phyloP scores from a whole-genome alignment of 2,888 invertebrate species.

The Tachystola acroxantha region DNA sequence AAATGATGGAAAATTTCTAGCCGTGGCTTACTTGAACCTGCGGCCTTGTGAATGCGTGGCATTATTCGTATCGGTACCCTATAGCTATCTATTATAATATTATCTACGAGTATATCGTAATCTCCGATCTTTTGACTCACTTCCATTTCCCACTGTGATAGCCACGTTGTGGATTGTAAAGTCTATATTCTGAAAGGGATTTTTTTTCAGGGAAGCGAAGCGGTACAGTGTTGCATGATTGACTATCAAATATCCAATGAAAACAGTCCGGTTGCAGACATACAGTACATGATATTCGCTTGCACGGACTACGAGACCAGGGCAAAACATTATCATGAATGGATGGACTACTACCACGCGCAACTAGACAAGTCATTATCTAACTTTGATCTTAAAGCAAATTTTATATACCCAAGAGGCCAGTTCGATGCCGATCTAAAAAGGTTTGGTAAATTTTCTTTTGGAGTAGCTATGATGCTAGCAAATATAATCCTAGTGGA shows the following conservation, averaged over 20 bases:
- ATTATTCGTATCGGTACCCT: too few relatives aligned
- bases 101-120: too few relatives aligned
- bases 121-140: too few relatives aligned
- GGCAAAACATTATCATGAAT: slow-evolving; percentile 2
- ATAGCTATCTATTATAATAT: too few relatives aligned
- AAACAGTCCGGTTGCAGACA: slow-evolving; percentile 11
- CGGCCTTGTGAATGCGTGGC: too few relatives aligned
- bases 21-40: too few relatives aligned
- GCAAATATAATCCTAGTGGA: slow-evolving; percentile 1
- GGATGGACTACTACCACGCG: slow-evolving; percentile 9
- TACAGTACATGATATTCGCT: slow-evolving; percentile 12
- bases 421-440: slow-evolving; percentile 10
- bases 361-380: neutral
- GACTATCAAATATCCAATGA: slow-evolving; percentile 14
- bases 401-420: slow-evolving; percentile 5
- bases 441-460: slow-evolving; percentile 11
- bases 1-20: too few relatives aligned
- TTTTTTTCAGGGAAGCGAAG: neutral
- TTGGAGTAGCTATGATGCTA: slow-evolving; percentile 1
- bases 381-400: slow-evolving; percentile 4
- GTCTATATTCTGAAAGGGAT: too few relatives aligned
- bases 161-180: too few relatives aligned
- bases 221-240: slow-evolving; percentile 9
- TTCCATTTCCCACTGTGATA: too few relatives aligned
- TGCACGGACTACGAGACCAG: slow-evolving; percentile 15